Evolutionary conservation across 2,113 vertebrate species (phyloP), one percentile per base, ranked within the genome.

Genomic region (Condylura cristata): DNA sequence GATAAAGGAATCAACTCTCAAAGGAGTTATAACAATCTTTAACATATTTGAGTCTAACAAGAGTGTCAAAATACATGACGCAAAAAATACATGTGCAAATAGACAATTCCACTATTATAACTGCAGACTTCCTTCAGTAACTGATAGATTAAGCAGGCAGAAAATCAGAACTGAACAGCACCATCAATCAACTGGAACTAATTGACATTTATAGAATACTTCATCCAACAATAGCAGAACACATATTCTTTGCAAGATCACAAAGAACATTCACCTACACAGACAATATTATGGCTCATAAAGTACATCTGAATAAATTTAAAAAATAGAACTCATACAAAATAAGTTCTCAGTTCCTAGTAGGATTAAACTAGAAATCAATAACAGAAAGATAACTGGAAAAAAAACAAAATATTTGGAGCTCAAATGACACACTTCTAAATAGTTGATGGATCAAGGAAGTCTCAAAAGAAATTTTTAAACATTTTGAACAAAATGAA

Each of bases 81-180:
- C n/a, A 63, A 88, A 88, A 58, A 71, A 4, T 26, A 8, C 48
- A 58, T 71, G 34, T 28, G 41, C 39, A 71, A 71, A 30, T 17
- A 58, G 37, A 86, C 32, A 51, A 86, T 71, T 86, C 28, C 18
- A 24, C 37, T 53, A 71, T 71, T 58, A 68, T 71, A 56, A 65
- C 39, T 86, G 37, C 37, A 86, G 66, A 70, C 37, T 11, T 71
- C 51, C 71, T 71, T 71, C 16, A 71, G 65, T 71, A 71, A 71
- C 24, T 71, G 58, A 60, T 26, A 60, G 63, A 70, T 56, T 26
- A 86, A 71, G 51, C 26, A 71, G 66, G 66, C 65, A 71, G 34
- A 86, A 71, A 86, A 58, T 86, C 83, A 71, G 51, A 70, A 22
- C 66, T 86, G 51, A 86, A 71, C 11, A 86, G 66, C 66, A 86